Percentiles rank a stretch among this genome's conserved stretches.
Conservation (phyloP, 2,113 vertebrate genomes). For the Caranx melampygus region DNA sequence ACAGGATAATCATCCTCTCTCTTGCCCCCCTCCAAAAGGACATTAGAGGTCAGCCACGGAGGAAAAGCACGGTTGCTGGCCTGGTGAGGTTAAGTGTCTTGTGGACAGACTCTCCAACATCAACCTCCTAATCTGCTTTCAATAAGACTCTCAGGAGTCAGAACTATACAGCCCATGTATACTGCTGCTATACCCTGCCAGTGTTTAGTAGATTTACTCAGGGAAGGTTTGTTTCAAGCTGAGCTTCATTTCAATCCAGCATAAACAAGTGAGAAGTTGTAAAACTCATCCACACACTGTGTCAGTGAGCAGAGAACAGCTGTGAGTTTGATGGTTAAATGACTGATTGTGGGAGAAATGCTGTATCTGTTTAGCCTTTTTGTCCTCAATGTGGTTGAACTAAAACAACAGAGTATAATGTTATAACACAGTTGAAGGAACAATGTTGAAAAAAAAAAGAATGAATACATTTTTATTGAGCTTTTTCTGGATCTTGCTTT, state of each 20-base stretch:
- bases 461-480: neutral
- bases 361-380: neutral
- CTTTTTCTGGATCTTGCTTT: too few species aligned
- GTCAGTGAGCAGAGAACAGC: neutral
- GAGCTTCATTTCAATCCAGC: slow-evolving; percentile 1
- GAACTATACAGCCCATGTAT: neutral
- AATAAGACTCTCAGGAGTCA: neutral
- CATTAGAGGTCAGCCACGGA: slow-evolving; percentile 14
- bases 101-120: neutral
- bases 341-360: neutral
- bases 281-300: neutral
- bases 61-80: neutral
- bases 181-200: neutral
- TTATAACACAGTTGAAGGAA: neutral
- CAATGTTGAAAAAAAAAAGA: too few species aligned
- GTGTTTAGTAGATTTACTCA: slow-evolving; percentile 3
- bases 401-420: neutral
- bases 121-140: neutral
- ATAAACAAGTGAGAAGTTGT: slow-evolving; percentile 1
- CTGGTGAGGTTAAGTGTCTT: neutral
- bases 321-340: neutral
- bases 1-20: slow-evolving; percentile 11
- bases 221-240: neutral
- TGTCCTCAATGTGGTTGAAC: too few species aligned
- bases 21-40: neutral